Conservation (phyloP, 2,888 invertebrate species). For the Gibbula magus region DNA sequence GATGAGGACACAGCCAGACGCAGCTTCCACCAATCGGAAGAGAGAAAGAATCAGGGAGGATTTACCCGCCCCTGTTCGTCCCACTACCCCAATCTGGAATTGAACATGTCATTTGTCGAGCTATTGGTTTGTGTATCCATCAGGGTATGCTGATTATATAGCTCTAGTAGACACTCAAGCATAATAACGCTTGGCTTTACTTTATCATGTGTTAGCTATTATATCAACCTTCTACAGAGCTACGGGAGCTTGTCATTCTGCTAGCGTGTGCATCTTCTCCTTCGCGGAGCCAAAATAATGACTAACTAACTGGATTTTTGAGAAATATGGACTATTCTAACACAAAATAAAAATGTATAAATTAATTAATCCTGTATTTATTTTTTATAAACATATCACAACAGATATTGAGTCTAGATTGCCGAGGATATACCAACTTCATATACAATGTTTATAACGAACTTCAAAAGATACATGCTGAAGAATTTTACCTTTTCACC, state of each 20-base stretch:
- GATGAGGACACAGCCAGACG: background rate
- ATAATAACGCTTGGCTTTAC: background rate
- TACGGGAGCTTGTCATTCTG: too few relatives aligned
- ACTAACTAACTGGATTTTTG: too few relatives aligned
- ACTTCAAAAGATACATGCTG: background rate
- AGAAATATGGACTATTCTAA: too few relatives aligned
- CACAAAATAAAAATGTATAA: too few relatives aligned
- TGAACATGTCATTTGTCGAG: background rate
- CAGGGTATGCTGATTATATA: background rate
- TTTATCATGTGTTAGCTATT: too few relatives aligned
- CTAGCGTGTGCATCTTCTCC: too few relatives aligned
- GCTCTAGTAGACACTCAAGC: background rate
- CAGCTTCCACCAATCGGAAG: constrained; percentile 21
- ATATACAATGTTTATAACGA: background rate
- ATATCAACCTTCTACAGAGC: too few relatives aligned
- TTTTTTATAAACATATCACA: too few relatives aligned
- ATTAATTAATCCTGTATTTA: too few relatives aligned
- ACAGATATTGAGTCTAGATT: too few relatives aligned
- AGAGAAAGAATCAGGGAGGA: constrained; percentile 19
- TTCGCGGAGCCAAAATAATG: too few relatives aligned
- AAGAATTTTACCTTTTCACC: background rate
- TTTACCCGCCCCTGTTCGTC: constrained; percentile 23
- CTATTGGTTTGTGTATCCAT: background rate
- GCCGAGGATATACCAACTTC: background rate
- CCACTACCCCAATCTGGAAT: constrained; percentile 15